A percentile compares a stretch with the other conserved stretches of the same genome.
Conservation (phyloP, 1,140 invertebrate genomes). For the Glossosoma conforme region DNA sequence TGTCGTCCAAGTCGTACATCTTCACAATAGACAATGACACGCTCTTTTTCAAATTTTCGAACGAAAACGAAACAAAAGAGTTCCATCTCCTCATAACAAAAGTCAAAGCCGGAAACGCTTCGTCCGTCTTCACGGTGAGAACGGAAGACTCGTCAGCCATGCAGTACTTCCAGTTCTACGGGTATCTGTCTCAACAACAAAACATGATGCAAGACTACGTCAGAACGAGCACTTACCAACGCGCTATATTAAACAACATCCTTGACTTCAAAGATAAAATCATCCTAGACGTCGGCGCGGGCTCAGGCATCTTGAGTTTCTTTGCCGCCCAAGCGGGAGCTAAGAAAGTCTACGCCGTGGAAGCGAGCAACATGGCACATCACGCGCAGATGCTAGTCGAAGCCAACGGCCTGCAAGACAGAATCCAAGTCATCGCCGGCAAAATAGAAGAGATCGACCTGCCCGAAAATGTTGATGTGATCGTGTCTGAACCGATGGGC, state of each 20-base stretch:
- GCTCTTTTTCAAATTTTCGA: constrained; percentile 47
- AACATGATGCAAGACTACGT: constrained; percentile 99
- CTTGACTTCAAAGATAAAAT: constrained; percentile 89
- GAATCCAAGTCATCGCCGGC: constrained; percentile 89
- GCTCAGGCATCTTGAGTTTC: constrained; percentile 96
- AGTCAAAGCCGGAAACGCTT: constrained; percentile 69
- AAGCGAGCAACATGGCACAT: constrained; percentile 97
- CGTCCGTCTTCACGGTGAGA: constrained; percentile 89
- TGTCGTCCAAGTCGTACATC: constrained; percentile 51
- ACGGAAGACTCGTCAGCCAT: constrained; percentile 96
- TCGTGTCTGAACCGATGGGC: constrained; percentile 99
- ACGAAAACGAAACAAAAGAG: constrained; percentile 61
- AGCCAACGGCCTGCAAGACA: constrained; percentile 82
- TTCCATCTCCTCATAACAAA: constrained; percentile 75
- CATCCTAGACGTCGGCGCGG: constrained; percentile 94
- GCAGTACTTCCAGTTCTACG: constrained; percentile 98
- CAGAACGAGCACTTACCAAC: constrained; percentile 95
- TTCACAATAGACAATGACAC: constrained; percentile 66
- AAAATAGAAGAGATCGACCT: constrained; percentile 98
- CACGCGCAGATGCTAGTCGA: constrained; percentile 90
- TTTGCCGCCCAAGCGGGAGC: constrained; percentile 98
- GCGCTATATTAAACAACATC: constrained; percentile 90
- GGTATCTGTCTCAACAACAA: constrained; percentile 98
- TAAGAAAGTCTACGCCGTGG: constrained; percentile 94
- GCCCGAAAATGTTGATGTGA: constrained; percentile 93